phyloP scores from a whole-genome alignment of 1,140 invertebrate genomes.

The Solenopsis invicta region DNA sequence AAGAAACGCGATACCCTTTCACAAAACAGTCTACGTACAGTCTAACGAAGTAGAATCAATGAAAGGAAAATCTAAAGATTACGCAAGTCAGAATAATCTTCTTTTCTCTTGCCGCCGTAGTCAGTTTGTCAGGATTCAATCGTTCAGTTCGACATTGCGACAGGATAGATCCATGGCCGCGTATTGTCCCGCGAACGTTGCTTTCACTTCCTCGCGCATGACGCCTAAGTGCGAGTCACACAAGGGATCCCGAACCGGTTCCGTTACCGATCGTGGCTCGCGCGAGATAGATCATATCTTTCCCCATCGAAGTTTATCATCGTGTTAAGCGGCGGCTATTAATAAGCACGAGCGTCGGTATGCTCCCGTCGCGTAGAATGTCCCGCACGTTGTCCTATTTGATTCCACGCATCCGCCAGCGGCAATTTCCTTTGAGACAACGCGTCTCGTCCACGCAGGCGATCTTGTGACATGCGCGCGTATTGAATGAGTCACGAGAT shows the following conservation, averaged over 20 bases:
- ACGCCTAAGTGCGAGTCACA: slow-evolving; percentile 51
- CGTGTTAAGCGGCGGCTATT: slow-evolving; percentile 39
- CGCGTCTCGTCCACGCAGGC: slow-evolving; percentile 20
- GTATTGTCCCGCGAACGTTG: slow-evolving; percentile 78
- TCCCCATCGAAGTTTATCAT: background rate
- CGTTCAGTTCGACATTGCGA: slow-evolving; percentile 62
- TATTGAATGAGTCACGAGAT: slow-evolving; percentile 21
- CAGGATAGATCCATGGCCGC: slow-evolving; percentile 71
- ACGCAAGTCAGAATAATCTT: background rate
- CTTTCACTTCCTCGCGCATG: slow-evolving; percentile 80
- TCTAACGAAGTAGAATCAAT: background rate
- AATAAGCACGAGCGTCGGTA: slow-evolving; percentile 30
- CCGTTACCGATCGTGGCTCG: slow-evolving; percentile 51
- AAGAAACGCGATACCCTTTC: background rate
- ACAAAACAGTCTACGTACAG: background rate
- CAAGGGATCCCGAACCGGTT: slow-evolving; percentile 68
- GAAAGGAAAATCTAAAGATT: background rate
- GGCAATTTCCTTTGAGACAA: slow-evolving; percentile 14
- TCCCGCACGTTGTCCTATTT: slow-evolving; percentile 32
- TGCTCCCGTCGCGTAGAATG: slow-evolving; percentile 21
- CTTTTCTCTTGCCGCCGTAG: background rate
- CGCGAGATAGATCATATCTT: slow-evolving; percentile 42
- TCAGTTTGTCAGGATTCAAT: slow-evolving; percentile 4
- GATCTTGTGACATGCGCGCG: background rate
- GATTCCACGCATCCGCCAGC: slow-evolving; percentile 7